Evolutionary conservation across 2,888 invertebrate genomes (phyloP), one percentile per base, ranked within the genome.

Genomic region (Volucella inflata): DNA sequence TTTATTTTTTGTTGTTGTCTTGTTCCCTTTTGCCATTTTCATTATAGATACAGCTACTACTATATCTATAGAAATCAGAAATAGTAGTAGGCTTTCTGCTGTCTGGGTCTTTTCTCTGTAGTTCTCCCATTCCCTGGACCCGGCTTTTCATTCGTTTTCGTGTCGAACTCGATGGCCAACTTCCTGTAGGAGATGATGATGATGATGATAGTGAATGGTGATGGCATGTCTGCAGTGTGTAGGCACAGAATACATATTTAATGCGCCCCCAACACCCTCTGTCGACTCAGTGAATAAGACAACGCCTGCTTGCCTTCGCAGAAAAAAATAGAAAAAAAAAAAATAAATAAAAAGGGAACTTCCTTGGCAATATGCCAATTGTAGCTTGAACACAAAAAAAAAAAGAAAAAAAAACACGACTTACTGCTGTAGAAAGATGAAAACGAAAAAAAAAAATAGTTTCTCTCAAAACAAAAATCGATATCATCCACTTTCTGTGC

Each of bases 221-320:
- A 81, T 85, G 80, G 81, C 81, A 85, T 85, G 85, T 85, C 85
- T 85, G 85, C 80, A 85, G 68, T 68, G 81, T 81, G 85, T 81
- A 81, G 85, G 85, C 85, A 85, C 72, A 77, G 62, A 77, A 74
- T 85, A 85, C 85, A 85, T 85, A 85, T 77, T 85, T 85, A 81
- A 85, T 85, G 85, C 48, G 59, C 68, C 21, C 64, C 71, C 62
- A 72, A 50, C 76, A 72, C 71, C 71, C 80, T 30, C 30, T 67
- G 42, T 40, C 64, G 59, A 62, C 55, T 11, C 21, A 1, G 36
- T 6, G 51, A 46, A 55, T 40, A 42, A 42, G 17, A 60, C 46
- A n/a, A 62, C 55, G 77, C 67, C 71, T 79, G 72, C 57, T 51
- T 65, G 48, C 75, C 40, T 44, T 14, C 11, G 12, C 11, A 16